phyloP scores from a whole-genome alignment of 2,113 vertebrate genomes.

The Lota lota region DNA sequence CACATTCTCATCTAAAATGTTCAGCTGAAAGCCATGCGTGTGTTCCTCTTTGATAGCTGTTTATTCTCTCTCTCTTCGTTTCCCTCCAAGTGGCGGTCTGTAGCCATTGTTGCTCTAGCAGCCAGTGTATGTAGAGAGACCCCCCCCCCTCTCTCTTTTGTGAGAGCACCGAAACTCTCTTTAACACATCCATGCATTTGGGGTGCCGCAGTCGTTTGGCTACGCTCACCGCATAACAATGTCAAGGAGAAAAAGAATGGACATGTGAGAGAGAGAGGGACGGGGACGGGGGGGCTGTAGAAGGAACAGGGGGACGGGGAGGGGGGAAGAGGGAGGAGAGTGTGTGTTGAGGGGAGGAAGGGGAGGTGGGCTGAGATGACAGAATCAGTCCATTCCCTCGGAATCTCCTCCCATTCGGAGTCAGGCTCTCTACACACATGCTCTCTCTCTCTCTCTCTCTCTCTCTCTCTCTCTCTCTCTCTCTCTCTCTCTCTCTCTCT shows the following conservation, averaged over 20 bases:
- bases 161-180: too few relatives aligned
- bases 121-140: constrained; percentile 43
- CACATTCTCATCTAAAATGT: too few relatives aligned
- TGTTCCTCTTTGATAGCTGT: constrained; percentile 22
- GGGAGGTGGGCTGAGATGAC: constrained; percentile 48
- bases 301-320: constrained; percentile 12
- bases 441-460: too few relatives aligned
- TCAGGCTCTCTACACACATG: constrained; percentile 1
- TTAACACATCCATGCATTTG: too few relatives aligned
- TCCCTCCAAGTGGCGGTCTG: constrained; percentile 50
- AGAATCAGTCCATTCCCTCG: constrained; percentile 58
- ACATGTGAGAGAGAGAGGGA: too few relatives aligned
- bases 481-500: not conserved
- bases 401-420: constrained; percentile 64
- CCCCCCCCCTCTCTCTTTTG: constrained; percentile 15
- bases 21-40: too few relatives aligned
- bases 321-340: constrained; percentile 12
- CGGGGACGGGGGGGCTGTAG: not conserved
- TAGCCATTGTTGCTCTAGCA: constrained; percentile 59
- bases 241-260: too few relatives aligned
- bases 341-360: constrained; percentile 35
- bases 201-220: too few relatives aligned
- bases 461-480: not conserved
- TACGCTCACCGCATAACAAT: too few relatives aligned
- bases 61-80: constrained; percentile 35